Conservation (phyloP, 2,888 invertebrate species). For the Chrysolina haemoptera region DNA sequence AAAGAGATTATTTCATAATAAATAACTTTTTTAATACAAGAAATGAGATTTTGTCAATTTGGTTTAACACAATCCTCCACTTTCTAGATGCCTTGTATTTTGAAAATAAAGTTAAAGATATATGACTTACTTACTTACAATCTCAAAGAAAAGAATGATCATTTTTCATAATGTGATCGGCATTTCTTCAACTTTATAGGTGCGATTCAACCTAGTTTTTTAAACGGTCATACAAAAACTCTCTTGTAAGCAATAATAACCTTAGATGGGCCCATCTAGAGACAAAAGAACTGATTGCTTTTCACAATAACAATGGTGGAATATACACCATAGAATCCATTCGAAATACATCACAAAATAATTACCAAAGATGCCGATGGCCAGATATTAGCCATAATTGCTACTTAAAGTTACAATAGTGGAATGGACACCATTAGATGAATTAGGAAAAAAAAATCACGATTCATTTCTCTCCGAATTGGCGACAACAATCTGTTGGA, state of each 20-base stretch:
- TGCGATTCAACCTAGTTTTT: conserved; percentile 1
- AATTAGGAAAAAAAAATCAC: background rate
- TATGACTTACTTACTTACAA: too few species aligned
- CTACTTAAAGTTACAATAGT: background rate
- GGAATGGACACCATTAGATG: background rate
- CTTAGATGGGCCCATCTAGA: background rate
- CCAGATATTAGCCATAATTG: background rate
- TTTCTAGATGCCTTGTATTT: too few species aligned
- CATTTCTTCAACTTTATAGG: background rate
- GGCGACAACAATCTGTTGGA: background rate
- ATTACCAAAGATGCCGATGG: background rate
- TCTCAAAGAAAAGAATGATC: too few species aligned
- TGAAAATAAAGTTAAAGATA: too few species aligned
- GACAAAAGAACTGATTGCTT: background rate
- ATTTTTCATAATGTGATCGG: too few species aligned
- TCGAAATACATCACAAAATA: background rate
- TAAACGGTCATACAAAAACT: background rate
- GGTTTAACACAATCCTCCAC: too few species aligned
- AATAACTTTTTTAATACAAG: too few species aligned
- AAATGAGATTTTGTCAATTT: too few species aligned
- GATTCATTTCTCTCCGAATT: background rate
- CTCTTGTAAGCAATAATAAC: background rate
- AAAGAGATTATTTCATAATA: too few species aligned
- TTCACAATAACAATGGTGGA: background rate
- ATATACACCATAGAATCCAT: background rate